Percentiles rank a stretch among this genome's conserved stretches.
These are phyloP conservation scores for Neoascia interrupta DNA, from an alignment of 2,888 invertebrate genomes.

Conservation along the genomic window DNA sequence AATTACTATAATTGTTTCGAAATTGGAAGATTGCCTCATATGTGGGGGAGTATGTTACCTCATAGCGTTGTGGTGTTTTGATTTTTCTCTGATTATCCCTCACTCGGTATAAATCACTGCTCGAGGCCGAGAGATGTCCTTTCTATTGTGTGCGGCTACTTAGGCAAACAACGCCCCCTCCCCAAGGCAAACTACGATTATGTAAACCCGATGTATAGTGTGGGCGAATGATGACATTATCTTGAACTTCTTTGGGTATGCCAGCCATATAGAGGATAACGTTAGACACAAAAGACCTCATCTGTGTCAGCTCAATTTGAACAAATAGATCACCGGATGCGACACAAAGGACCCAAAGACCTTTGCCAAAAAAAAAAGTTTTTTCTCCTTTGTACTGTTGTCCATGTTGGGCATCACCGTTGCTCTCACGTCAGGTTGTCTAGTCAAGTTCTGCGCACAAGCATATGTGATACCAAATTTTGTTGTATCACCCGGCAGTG, in stretches of 20 bases:
- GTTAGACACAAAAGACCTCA: conserved; percentile 40
- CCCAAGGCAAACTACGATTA: conserved; percentile 55
- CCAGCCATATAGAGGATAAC: not conserved
- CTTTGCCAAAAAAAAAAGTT: conserved; percentile 22
- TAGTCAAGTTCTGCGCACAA: conserved; percentile 19
- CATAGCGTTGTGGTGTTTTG: not conserved
- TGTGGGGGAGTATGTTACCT: too few relatives aligned
- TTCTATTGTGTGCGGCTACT: too few relatives aligned
- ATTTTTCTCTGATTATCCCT: too few relatives aligned
- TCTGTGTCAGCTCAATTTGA: conserved; percentile 40
- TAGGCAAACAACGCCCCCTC: conserved; percentile 16
- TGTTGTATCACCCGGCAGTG: conserved; percentile 4
- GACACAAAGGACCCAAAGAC: conserved; percentile 3
- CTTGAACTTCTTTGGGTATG: conserved; percentile 32
- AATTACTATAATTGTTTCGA: conserved; percentile 58
- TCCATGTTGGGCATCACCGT: conserved; percentile 30
- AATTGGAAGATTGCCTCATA: conserved; percentile 35
- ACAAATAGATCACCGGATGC: conserved; percentile 49
- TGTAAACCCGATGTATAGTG: not conserved
- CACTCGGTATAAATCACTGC: too few relatives aligned
- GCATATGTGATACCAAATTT: conserved; percentile 25
- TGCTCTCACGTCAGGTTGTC: conserved; percentile 35
- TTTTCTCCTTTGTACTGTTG: conserved; percentile 8
- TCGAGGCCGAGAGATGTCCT: too few relatives aligned
- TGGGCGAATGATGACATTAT: conserved; percentile 35